Conservation (phyloP, 2,797 vertebrate species). For the Enteromius argenteus region DNA sequence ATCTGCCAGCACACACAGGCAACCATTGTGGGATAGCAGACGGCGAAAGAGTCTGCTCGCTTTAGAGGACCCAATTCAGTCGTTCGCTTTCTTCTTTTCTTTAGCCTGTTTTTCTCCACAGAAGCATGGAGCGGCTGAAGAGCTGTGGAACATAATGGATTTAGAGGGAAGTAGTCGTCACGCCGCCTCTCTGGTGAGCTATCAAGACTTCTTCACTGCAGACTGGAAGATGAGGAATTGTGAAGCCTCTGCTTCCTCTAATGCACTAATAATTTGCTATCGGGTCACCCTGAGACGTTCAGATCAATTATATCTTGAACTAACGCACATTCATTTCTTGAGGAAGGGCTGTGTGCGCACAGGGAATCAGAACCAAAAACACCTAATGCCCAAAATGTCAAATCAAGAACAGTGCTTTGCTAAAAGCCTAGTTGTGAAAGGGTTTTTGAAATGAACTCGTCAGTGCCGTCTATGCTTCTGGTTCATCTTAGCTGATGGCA, state of each 20-base stretch:
- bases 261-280: conserved; percentile 13
- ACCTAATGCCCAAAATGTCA: conserved; percentile 1
- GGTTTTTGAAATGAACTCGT: background rate
- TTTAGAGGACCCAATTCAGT: conserved; percentile 51
- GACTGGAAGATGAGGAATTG: conserved; percentile 5
- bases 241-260: conserved; percentile 37
- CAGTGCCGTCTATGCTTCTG: background rate
- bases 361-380: background rate
- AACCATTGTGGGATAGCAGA: conserved; percentile 37
- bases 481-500: background rate
- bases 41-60: conserved; percentile 39
- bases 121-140: conserved; percentile 32
- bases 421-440: background rate
- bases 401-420: background rate
- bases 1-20: conserved; percentile 30
- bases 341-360: background rate
- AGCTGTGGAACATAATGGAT: conserved; percentile 59
- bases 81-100: conserved; percentile 42
- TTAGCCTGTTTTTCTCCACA: conserved; percentile 41
- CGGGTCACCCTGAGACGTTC: conserved; percentile 16
- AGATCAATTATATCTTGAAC: conserved; percentile 28
- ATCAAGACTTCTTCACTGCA: conserved; percentile 47
- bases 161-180: conserved; percentile 38
- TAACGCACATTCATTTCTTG: background rate
- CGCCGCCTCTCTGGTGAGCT: conserved; percentile 40